These are phyloP conservation scores for Macrophya annulata DNA, from an alignment of 2,888 invertebrate species.

Conservation along the genomic window DNA sequence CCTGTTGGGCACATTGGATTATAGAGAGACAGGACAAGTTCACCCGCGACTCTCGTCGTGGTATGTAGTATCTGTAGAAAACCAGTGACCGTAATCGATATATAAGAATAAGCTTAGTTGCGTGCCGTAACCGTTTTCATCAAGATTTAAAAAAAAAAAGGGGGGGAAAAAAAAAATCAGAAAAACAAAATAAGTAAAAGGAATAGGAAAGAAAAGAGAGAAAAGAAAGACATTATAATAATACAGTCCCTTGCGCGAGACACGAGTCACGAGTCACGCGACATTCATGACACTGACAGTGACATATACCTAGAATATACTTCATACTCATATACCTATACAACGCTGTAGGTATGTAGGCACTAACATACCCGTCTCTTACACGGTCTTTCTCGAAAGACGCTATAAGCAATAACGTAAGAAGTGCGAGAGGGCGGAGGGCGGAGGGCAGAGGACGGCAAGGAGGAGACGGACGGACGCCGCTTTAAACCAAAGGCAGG, in stretches of 20 bases:
- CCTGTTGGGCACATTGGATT: conserved; percentile 44
- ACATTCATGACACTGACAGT: conserved; percentile 46
- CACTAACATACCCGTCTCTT: neutral
- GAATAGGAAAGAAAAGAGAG: neutral
- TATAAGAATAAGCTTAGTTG: neutral
- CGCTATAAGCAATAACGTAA: conserved; percentile 4
- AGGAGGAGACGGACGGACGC: conserved; percentile 5
- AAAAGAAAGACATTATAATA: neutral
- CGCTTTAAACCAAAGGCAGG: neutral
- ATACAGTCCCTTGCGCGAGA: conserved; percentile 12
- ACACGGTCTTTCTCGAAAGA: neutral
- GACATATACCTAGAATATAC: conserved; percentile 15
- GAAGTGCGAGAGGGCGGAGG: conserved; percentile 18
- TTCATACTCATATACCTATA: conserved; percentile 1
- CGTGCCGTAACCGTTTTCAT: neutral
- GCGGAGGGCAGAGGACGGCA: neutral
- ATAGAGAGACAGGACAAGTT: conserved; percentile 30
- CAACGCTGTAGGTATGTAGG: neutral
- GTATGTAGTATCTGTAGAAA: conserved; percentile 5
- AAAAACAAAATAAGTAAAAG: neutral
- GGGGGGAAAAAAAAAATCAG: neutral
- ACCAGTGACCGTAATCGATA: neutral
- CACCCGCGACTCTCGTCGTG: conserved; percentile 38
- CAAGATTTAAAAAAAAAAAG: neutral
- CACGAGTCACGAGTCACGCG: conserved; percentile 44